Percentiles rank a stretch among this genome's conserved stretches.
Evolutionary conservation across 2,888 invertebrate genomes (phyloP).

Genomic region (Hirudinaria manillensis): DNA sequence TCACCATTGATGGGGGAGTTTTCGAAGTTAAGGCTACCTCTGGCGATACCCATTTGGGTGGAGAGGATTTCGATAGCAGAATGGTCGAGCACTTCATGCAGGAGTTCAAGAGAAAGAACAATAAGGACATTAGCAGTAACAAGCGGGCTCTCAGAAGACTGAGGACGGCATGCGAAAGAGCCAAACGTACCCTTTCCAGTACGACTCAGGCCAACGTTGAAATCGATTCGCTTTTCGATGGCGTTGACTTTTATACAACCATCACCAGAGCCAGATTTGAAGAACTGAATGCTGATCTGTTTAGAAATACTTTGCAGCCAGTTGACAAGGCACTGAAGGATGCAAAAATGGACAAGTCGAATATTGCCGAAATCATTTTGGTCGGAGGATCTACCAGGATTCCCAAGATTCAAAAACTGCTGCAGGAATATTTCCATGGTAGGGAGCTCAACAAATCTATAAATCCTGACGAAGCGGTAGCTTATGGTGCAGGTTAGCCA

Average conservation of each 20-base stretch:
- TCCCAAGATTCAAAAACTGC: slow-evolving; percentile 41
- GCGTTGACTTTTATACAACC: slow-evolving; percentile 88
- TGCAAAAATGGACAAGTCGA: slow-evolving; percentile 38
- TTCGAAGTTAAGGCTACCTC: slow-evolving; percentile 58
- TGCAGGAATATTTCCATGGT: slow-evolving; percentile 39
- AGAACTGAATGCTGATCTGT: slow-evolving; percentile 82
- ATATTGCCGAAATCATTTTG: slow-evolving; percentile 42
- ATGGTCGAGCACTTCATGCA: slow-evolving; percentile 52
- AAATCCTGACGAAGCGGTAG: slow-evolving; percentile 39
- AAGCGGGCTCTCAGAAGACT: slow-evolving; percentile 82
- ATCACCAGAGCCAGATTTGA: slow-evolving; percentile 93
- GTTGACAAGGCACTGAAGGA: slow-evolving; percentile 41
- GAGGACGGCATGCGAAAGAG: slow-evolving; percentile 76
- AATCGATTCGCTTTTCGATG: slow-evolving; percentile 88
- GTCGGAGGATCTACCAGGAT: slow-evolving; percentile 43
- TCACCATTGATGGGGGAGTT: slow-evolving; percentile 25
- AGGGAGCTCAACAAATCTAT: slow-evolving; percentile 39
- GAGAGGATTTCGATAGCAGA: slow-evolving; percentile 63
- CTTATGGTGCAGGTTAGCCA: slow-evolving; percentile 38
- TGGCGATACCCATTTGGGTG: slow-evolving; percentile 27
- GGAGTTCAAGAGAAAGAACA: slow-evolving; percentile 54
- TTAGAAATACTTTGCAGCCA: slow-evolving; percentile 52
- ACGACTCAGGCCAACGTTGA: slow-evolving; percentile 65
- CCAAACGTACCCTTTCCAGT: slow-evolving; percentile 61
- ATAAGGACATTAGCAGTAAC: slow-evolving; percentile 60